Percentiles rank a stretch among this genome's conserved stretches.
These are phyloP conservation scores for Atethmia centrago DNA, from an alignment of 2,888 invertebrate genomes.

Conservation along the genomic window DNA sequence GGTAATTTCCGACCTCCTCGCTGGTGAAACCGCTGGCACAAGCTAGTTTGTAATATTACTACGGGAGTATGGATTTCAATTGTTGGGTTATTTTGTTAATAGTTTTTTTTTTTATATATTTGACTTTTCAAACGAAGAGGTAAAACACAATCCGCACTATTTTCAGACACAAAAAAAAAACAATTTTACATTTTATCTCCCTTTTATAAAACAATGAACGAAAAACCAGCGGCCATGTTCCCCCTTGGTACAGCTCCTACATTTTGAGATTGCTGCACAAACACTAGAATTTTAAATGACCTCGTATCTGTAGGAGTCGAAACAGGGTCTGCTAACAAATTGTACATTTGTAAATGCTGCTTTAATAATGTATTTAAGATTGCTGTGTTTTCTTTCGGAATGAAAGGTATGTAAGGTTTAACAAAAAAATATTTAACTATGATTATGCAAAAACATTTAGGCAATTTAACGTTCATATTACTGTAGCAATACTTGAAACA, in stretches of 20 bases:
- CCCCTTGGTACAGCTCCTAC: slow-evolving; percentile 3
- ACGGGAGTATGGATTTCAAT: too few species aligned
- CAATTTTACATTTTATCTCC: not conserved
- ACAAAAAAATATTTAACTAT: not conserved
- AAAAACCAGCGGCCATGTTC: slow-evolving; percentile 20
- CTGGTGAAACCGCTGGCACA: too few species aligned
- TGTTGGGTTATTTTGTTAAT: too few species aligned
- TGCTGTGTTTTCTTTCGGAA: slow-evolving; percentile 1
- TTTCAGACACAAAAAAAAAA: not conserved
- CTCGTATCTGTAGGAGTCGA: slow-evolving; percentile 27
- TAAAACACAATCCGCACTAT: not conserved
- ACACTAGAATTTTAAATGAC: slow-evolving; percentile 60
- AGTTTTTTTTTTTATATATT: too few species aligned
- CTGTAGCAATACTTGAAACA: too few species aligned
- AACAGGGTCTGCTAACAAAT: slow-evolving; percentile 38
- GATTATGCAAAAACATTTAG: not conserved
- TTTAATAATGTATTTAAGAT: slow-evolving; percentile 45
- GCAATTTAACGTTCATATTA: too few species aligned
- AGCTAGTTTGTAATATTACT: too few species aligned
- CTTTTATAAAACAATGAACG: not conserved
- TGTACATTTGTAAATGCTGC: slow-evolving; percentile 33
- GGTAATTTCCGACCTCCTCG: too few species aligned
- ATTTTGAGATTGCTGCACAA: slow-evolving; percentile 46
- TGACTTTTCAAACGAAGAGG: not conserved
- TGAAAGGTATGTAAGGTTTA: not conserved